A percentile compares a stretch with the other conserved stretches of the same genome.
These are phyloP conservation scores for Trichopoda pennipes DNA, from an alignment of 2,888 invertebrate genomes.

Conservation along the genomic window DNA sequence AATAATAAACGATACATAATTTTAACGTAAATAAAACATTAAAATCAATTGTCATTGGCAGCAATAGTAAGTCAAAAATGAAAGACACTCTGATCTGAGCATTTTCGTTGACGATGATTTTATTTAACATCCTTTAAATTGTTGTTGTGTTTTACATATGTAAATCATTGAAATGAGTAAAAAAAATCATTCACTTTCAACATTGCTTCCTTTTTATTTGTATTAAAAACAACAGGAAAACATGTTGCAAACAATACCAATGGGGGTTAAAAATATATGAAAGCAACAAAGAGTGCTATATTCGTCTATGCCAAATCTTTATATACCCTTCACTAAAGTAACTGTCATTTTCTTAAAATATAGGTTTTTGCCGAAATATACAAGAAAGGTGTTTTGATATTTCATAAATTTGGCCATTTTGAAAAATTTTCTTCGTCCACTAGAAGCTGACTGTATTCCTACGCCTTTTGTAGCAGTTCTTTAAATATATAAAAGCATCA, in stretches of 20 bases:
- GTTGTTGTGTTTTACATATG: slow-evolving; percentile 24
- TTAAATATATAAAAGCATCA: too few species aligned
- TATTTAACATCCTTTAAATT: slow-evolving; percentile 36
- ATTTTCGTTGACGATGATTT: slow-evolving; percentile 6
- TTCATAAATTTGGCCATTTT: too few species aligned
- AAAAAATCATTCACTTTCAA: slow-evolving; percentile 7
- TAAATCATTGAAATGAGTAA: slow-evolving; percentile 46
- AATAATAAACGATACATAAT: not conserved
- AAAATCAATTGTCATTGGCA: slow-evolving; percentile 58
- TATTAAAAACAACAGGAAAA: slow-evolving; percentile 52
- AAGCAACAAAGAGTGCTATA: not conserved
- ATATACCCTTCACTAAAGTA: not conserved
- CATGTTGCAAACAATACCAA: slow-evolving; percentile 51
- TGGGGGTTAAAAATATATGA: slow-evolving; percentile 27
- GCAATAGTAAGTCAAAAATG: slow-evolving; percentile 15
- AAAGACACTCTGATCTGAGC: slow-evolving; percentile 15
- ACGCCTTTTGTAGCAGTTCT: too few species aligned
- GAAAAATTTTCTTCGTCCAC: too few species aligned
- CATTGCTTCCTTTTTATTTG: not conserved
- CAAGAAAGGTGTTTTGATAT: too few species aligned
- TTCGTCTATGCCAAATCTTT: not conserved
- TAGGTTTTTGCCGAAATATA: too few species aligned
- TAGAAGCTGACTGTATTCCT: too few species aligned
- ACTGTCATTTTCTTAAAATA: too few species aligned
- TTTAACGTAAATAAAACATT: slow-evolving; percentile 30